phyloP scores from a whole-genome alignment of 2,113 vertebrate species.

The Halcyon malimbica region DNA sequence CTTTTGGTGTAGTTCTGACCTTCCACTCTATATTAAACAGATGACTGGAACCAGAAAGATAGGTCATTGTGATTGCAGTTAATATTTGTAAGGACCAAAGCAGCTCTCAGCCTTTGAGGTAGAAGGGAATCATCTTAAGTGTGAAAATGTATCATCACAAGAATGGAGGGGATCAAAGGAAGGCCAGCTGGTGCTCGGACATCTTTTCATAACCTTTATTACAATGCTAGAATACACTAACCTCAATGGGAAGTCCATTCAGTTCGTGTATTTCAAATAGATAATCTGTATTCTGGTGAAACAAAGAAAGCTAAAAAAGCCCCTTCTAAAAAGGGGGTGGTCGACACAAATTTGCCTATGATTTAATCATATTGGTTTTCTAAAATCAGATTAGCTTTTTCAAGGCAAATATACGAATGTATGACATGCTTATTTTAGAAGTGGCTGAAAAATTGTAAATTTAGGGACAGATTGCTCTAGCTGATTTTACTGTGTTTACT shows the following conservation, averaged over 20 bases:
- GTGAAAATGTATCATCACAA: conserved; percentile 71
- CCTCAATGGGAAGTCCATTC: conserved; percentile 68
- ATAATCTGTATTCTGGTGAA: conserved; percentile 59
- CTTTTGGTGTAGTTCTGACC: conserved; percentile 66
- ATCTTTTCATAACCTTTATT: conserved; percentile 72
- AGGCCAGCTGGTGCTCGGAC: conserved; percentile 68
- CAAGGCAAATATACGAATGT: neutral
- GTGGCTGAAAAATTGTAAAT: neutral
- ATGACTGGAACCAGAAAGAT: conserved; percentile 72
- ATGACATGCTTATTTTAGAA: conserved; percentile 13
- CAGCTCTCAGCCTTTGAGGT: conserved; percentile 67
- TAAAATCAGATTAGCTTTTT: conserved; percentile 47
- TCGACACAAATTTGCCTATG: conserved; percentile 61
- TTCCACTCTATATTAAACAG: conserved; percentile 70
- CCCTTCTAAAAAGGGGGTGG: conserved; percentile 35
- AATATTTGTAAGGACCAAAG: conserved; percentile 73
- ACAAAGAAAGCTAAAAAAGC: conserved; percentile 45
- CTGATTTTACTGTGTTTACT: neutral
- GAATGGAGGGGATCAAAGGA: conserved; percentile 68
- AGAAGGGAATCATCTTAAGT: conserved; percentile 69
- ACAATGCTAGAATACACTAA: conserved; percentile 67
- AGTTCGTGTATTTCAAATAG: conserved; percentile 54
- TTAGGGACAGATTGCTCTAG: neutral
- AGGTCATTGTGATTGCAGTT: conserved; percentile 67
- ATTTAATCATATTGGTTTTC: conserved; percentile 60